Evolutionary conservation across 2,888 invertebrate species (phyloP), one percentile per base, ranked within the genome.

Genomic region (Zele albiditarsus): DNA sequence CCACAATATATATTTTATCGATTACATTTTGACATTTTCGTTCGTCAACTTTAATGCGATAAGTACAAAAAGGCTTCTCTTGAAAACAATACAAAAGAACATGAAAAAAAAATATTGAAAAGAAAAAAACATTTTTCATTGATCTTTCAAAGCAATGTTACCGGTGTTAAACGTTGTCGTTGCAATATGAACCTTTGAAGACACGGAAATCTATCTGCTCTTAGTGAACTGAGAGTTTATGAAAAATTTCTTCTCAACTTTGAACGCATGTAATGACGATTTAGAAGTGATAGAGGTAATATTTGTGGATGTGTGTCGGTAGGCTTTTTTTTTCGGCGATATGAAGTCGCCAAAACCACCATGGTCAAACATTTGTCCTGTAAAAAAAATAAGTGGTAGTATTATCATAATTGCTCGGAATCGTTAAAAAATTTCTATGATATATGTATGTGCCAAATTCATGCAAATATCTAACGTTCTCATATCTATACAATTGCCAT

Each of bases 281-380:
- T 16, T 20, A 2, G 16, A n/a, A 20, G 2, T 10, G 16, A 60
- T 14, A 0, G 31, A 62, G 4, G 31, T 31, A 62, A 28, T 60
- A 16, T 60, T 4, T 60, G 25, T 60, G 14, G 27, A 25, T 62
- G 28, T 27, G n/a, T 28, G 5, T 28, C 1, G 5, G 16, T 6
- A 62, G 6, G 6, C 20, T 60, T 10, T 25, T 71, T 46, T 53
- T 67, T 66, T 68, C 75, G 75, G 76, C 75, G 77, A 69, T 28
- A 8, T 58, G 53, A 20, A 46, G 8, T 71, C 82, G 79, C 80
- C 78, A 77, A 42, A 69, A 78, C 78, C 80, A 82, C 82, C 76
- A 78, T 79, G 79, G 82, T 84, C 82, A 84, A 74, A 84, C 81
- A 28, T 76, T 81, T 53, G 84, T 83, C 73, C 84, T 84, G 77